Evolutionary conservation across 2,113 vertebrate species (phyloP).

Genomic region (Phylloscopus trochilus): DNA sequence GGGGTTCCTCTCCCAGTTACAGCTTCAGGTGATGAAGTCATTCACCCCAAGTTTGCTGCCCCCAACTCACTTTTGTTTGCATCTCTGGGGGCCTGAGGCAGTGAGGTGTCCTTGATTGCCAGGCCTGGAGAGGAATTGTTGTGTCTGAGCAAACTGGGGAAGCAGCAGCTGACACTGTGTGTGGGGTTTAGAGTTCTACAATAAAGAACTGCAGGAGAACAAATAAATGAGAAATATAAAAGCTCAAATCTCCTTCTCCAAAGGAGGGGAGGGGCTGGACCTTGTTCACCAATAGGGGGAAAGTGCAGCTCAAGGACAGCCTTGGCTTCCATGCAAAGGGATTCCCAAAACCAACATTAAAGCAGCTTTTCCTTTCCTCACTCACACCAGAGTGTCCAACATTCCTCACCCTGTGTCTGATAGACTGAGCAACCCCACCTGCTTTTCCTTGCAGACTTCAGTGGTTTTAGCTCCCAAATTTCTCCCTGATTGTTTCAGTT

Average conservation of each 20-base stretch:
- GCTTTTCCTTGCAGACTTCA: background rate
- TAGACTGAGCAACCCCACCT: background rate
- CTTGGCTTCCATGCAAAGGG: background rate
- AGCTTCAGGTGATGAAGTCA: no score
- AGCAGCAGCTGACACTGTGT: background rate
- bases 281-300: background rate
- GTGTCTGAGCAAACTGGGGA: background rate
- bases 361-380: background rate
- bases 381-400: background rate
- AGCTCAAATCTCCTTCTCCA: background rate
- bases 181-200: rapidly evolving
- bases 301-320: background rate
- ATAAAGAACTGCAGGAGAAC: rapidly evolving
- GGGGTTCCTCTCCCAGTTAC: no score
- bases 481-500: background rate
- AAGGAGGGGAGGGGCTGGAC: background rate
- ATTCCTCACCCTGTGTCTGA: background rate
- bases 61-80: no score
- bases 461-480: background rate
- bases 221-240: rapidly evolving
- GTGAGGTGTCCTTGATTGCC: background rate
- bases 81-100: background rate
- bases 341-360: background rate
- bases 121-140: background rate
- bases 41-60: no score